Base-by-base conservation (phyloP, 2,797 vertebrate species). In the Ceryle rudis region DNA sequence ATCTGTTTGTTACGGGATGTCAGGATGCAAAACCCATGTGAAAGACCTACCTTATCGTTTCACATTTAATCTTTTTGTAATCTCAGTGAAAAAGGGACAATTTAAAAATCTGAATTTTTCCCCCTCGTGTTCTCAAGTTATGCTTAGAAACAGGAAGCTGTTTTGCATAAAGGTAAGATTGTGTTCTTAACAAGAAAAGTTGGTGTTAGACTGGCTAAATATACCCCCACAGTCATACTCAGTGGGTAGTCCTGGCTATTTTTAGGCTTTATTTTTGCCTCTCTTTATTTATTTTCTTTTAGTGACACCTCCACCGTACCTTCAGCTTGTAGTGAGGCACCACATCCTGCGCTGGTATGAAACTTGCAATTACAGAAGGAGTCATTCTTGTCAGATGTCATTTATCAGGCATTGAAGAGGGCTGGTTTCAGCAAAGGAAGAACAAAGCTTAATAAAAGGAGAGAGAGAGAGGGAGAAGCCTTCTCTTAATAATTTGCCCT, bases 401-500 rank as follows among this genome's bases (percentile, higher is more conserved):
- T 97, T 97, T 96, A 96, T 97, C 91, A 97, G 51, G 49, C 55
- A 20, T 93, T 94, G 92, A 90, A 96, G 96, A 96, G 95, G 96
- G 90, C 92, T 97, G 94, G 95, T 96, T 97, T 95, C 83, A 95
- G 90, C 31, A 28, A 78, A 97, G 97, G 95, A 95, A 94, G 97
- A 98, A 93, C 81, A 97, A 95, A 97, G 96, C 97, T 96, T 95
- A 97, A 96, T 96, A 90, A 91, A 95, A 89, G 95, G 97, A 47
- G 46, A 47, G 46, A 96, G 96, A 79, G 96, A 97, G 97, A 90
- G 97, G 95, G 97, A 92, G 95, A 97, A 97, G 52, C 93, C 83
- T 97, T 98, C 97, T 96, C 97, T 98, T 98, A 98, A 98, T 97
- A 97, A 98, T 98, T 98, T 98, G 98, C 98, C 98, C 98, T 99